A percentile compares a stretch with the other conserved stretches of the same genome.
phyloP scores from a whole-genome alignment of 2,797 vertebrate species.

The Petrocephalus schoutedeni region DNA sequence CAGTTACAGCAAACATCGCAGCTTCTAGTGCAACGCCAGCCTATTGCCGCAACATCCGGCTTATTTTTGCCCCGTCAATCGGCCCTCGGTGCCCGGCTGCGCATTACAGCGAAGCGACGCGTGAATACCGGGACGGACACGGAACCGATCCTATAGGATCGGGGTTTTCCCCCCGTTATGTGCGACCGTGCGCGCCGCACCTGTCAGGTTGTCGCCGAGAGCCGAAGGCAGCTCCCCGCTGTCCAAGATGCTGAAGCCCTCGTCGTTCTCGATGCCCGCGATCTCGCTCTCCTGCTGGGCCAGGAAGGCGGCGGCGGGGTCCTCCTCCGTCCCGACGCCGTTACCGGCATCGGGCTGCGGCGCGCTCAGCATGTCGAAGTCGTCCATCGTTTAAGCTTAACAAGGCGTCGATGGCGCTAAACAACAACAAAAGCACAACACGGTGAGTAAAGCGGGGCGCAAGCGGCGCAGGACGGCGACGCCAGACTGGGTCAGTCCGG shows the following conservation, averaged over 20 bases:
- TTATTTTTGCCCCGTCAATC: not conserved
- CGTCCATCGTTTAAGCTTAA: constrained; percentile 55
- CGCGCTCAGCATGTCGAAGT: constrained; percentile 69
- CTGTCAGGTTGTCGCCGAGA: constrained; percentile 47
- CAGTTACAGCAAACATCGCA: not conserved
- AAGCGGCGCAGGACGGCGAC: constrained; percentile 23
- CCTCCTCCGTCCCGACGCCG: constrained; percentile 70
- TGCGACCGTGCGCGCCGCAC: constrained; percentile 15
- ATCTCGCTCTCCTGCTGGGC: constrained; percentile 93
- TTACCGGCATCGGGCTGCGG: constrained; percentile 63
- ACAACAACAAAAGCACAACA: not conserved
- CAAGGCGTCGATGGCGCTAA: not conserved
- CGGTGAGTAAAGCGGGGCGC: not conserved
- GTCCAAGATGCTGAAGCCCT: constrained; percentile 90
- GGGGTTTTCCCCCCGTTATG: not conserved
- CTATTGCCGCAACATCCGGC: not conserved
- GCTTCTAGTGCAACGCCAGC: not conserved
- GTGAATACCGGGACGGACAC: not conserved
- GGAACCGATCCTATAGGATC: not conserved
- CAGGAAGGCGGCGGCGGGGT: constrained; percentile 86
- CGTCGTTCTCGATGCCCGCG: constrained; percentile 89
- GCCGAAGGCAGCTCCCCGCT: constrained; percentile 74
- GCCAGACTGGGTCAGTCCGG: constrained; percentile 40
- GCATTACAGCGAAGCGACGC: not conserved
- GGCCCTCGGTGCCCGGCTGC: not conserved